A percentile compares a stretch with the other conserved stretches of the same genome.
Evolutionary conservation across 1,140 invertebrate genomes (phyloP).

Genomic region (Centruroides vittatus): DNA sequence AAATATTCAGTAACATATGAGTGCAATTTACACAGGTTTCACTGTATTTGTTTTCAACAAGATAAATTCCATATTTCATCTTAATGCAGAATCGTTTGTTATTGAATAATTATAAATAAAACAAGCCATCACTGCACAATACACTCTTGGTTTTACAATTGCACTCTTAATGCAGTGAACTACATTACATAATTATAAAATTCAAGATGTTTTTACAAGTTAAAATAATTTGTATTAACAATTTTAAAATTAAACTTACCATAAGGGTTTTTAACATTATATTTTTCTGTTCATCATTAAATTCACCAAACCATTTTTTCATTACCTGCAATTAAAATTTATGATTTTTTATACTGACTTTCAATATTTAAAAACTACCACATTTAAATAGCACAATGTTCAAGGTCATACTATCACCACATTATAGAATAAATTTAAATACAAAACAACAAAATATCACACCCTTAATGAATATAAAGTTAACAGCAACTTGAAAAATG

Average conservation of each 20-base stretch:
- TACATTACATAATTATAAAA: background rate
- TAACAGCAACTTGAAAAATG: too few relatives aligned
- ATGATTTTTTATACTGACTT: too few relatives aligned
- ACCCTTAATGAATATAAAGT: too few relatives aligned
- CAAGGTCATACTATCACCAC: too few relatives aligned
- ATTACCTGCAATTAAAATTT: constrained; percentile 15
- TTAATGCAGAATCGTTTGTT: background rate
- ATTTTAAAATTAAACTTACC: constrained; percentile 24
- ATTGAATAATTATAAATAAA: background rate
- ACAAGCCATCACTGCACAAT: background rate
- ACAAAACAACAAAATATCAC: too few relatives aligned
- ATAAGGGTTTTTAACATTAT: constrained; percentile 30
- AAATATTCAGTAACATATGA: too few relatives aligned
- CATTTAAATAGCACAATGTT: too few relatives aligned
- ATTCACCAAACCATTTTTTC: constrained; percentile 32
- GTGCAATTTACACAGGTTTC: too few relatives aligned
- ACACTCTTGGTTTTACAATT: background rate
- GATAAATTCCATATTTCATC: background rate
- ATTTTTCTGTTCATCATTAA: constrained; percentile 35
- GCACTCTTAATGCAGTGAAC: background rate
- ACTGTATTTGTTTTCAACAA: too few relatives aligned
- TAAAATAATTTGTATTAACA: background rate
- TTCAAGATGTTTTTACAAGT: background rate
- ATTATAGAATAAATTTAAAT: too few relatives aligned
- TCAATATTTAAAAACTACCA: too few relatives aligned